Percentiles rank a stretch among this genome's conserved stretches.
Conservation (phyloP, 2,113 vertebrate species). For the Tursiops truncatus region DNA sequence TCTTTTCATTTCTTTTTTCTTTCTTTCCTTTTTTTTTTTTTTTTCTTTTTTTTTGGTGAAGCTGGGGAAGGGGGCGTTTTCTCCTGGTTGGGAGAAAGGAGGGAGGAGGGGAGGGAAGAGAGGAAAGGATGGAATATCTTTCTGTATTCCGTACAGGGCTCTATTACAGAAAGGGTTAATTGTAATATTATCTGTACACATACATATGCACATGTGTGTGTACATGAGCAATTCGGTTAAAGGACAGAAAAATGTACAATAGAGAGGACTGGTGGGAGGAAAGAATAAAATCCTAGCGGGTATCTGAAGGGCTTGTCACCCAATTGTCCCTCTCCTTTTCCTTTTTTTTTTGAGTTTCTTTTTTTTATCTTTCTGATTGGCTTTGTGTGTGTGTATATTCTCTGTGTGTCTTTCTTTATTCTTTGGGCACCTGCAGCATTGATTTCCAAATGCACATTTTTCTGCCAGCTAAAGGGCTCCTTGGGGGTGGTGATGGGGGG, state of each 20-base stretch:
- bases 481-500: background rate
- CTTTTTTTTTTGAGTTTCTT: background rate
- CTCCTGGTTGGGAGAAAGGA: conserved; percentile 73
- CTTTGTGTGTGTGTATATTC: conserved; percentile 55
- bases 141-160: conserved; percentile 36
- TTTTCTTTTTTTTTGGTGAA: conserved; percentile 55
- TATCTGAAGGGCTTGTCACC: conserved; percentile 66
- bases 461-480: conserved; percentile 15
- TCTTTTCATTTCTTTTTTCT: conserved; percentile 42
- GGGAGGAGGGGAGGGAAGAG: conserved; percentile 73
- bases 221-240: conserved; percentile 61
- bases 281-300: conserved; percentile 58
- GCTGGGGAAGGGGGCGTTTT: conserved; percentile 77
- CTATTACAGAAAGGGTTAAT: conserved; percentile 73
- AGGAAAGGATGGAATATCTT: conserved; percentile 70
- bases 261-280: conserved; percentile 35
- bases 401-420: conserved; percentile 65
- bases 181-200: conserved; percentile 15
- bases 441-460: conserved; percentile 70
- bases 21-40: background rate
- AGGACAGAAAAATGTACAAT: conserved; percentile 62
- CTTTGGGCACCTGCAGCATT: conserved; percentile 78
- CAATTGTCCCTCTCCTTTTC: conserved; percentile 61
- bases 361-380: conserved; percentile 21
- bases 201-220: background rate